Base-by-base conservation (phyloP, 2,797 vertebrate species). In the Numenius phaeopus region DNA sequence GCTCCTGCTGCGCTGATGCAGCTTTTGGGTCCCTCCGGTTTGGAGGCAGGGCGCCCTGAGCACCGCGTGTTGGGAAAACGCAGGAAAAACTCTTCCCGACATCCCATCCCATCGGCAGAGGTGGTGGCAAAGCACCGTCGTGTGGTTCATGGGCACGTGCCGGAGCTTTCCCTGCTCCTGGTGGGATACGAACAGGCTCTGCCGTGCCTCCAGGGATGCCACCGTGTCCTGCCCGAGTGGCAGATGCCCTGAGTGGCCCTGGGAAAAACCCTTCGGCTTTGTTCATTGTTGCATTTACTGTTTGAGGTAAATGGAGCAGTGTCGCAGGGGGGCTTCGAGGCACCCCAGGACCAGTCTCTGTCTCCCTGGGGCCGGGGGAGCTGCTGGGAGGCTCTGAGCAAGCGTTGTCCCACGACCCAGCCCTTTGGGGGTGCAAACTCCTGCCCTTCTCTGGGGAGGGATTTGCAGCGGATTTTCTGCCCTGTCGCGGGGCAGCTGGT, bases 51-150 rank as follows among this genome's bases (percentile, higher is more conserved):
- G 46, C 70, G 65, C 16, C 18, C 57, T 18, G 65, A 15, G 83
- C 21, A 0, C 17, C 1, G 6, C 58, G 26, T 2, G 1, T 1
- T 1, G 20, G 64, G 52, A 7, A 54, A 11, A 22, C 1, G 2
- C 24, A 12, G 69, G 55, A 71, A 83, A 39, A 79, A 23, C 62
- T 34, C 80, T 37, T 5, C n/a, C 1, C 4, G 37, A 12, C 8
- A 7, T 39, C 46, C 61, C 59, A 55, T 70, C 54, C n/a, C n/a
- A n/a, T n/a, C n/a, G 39, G 76, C 7, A 20, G 61, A 40, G 61
- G 9, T 17, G 1, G 1, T 5, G 4, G 65, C 34, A 17, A 5
- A 42, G 52, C 1, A 1, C 57, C 1, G 4, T 27, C 14, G 23
- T 1, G 3, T 10, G 67, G 2, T 26, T 29, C 39, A 3, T 27